These are phyloP conservation scores for Pardalotus punctatus DNA, from an alignment of 2,113 vertebrate species.

Conservation along the genomic window DNA sequence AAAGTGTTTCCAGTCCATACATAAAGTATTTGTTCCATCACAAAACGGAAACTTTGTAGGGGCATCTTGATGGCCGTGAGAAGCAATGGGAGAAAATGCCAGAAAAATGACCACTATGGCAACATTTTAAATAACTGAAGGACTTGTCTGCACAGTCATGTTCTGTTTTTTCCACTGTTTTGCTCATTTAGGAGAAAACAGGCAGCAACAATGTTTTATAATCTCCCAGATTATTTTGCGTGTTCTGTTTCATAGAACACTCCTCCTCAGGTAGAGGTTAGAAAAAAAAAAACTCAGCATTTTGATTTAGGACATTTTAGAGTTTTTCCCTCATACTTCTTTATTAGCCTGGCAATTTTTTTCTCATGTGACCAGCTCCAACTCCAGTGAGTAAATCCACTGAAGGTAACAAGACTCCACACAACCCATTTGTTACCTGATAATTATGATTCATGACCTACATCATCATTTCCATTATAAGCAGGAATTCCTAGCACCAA, in stretches of 20 bases:
- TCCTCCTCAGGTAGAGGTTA: background rate
- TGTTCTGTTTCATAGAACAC: background rate
- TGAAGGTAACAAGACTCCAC: background rate
- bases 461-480: background rate
- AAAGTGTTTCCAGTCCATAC: background rate
- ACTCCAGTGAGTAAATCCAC: background rate
- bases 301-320: background rate
- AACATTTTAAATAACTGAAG: background rate
- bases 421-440: background rate
- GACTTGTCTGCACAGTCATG: rapidly evolving
- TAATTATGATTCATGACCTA: background rate
- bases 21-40: background rate
- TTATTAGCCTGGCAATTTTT: background rate
- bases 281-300: background rate
- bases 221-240: background rate
- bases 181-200: background rate
- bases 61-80: background rate
- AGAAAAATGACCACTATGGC: background rate
- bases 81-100: background rate
- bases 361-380: background rate
- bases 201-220: background rate
- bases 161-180: background rate
- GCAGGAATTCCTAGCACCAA: background rate
- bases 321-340: background rate
- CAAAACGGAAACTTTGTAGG: background rate